Evolutionary conservation across 2,888 invertebrate species (phyloP).

Genomic region (Dryadula phaetusa): DNA sequence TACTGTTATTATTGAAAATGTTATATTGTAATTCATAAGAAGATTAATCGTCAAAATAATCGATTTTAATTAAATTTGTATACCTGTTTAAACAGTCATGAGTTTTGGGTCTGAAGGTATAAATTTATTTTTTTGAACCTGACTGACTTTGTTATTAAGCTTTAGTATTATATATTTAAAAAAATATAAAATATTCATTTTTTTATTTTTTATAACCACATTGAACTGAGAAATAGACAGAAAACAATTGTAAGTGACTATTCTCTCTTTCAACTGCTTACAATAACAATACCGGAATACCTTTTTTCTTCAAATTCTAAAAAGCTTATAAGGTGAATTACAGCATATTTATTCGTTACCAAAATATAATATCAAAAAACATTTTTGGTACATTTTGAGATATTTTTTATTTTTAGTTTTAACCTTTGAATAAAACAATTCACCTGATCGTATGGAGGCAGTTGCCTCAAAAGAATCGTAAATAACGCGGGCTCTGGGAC

Average conservation of each 20-base stretch:
- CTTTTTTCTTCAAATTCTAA: background rate
- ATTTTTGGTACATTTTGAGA: background rate
- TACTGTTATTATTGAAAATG: no score
- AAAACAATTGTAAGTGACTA: no score
- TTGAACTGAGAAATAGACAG: no score
- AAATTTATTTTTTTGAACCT: background rate
- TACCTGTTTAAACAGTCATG: constrained; percentile 2
- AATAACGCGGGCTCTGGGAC: constrained; percentile 45
- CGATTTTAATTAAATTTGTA: background rate
- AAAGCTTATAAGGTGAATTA: background rate
- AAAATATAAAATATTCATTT: no score
- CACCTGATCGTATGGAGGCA: constrained; percentile 28
- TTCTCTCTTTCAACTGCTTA: no score
- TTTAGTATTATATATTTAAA: no score
- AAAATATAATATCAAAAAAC: background rate
- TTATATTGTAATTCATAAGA: background rate
- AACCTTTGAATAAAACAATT: constrained; percentile 36
- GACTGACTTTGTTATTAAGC: background rate
- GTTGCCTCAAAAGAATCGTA: constrained; percentile 39
- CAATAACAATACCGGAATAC: no score
- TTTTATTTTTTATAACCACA: no score
- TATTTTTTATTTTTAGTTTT: background rate
- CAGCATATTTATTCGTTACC: background rate
- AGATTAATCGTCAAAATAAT: constrained; percentile 1
- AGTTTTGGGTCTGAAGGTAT: background rate